Percentiles rank a stretch among this genome's conserved stretches.
Conservation (phyloP, 2,113 vertebrate species). For the Craseonycteris thonglongyai region DNA sequence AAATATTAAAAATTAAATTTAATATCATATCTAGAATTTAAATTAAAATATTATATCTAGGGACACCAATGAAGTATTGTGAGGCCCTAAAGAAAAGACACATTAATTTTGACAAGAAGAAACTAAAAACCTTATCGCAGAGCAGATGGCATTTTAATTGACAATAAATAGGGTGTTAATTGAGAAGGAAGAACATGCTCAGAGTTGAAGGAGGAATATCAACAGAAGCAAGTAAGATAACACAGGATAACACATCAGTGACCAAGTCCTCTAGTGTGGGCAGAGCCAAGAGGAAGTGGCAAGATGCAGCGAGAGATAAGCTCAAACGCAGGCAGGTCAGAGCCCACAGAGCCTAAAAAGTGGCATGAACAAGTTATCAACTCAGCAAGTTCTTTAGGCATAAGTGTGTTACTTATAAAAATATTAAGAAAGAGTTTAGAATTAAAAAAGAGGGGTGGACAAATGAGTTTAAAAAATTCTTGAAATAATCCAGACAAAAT, state of each 20-base stretch:
- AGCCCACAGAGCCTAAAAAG: background rate
- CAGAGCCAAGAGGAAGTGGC: background rate
- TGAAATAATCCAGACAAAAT: background rate
- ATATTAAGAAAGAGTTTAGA: background rate
- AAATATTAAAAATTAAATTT: background rate
- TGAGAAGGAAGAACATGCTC: background rate
- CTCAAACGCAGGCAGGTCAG: too few relatives aligned
- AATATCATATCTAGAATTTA: background rate
- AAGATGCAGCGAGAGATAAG: background rate
- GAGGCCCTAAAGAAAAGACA: background rate
- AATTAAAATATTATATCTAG: background rate
- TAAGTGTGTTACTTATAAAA: background rate
- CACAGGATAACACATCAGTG: background rate
- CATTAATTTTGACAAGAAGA: background rate
- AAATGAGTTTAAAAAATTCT: background rate
- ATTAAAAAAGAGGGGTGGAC: fast-evolving
- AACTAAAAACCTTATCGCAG: background rate
- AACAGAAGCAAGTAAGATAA: background rate
- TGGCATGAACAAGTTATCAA: background rate
- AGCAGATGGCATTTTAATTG: background rate
- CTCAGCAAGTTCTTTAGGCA: background rate
- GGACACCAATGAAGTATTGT: background rate
- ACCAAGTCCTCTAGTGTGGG: background rate
- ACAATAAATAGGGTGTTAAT: background rate
- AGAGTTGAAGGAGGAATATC: background rate